Percentiles rank a stretch among this genome's conserved stretches.
These are phyloP conservation scores for Sturnus vulgaris DNA, from an alignment of 2,113 vertebrate genomes.

Conservation along the genomic window DNA sequence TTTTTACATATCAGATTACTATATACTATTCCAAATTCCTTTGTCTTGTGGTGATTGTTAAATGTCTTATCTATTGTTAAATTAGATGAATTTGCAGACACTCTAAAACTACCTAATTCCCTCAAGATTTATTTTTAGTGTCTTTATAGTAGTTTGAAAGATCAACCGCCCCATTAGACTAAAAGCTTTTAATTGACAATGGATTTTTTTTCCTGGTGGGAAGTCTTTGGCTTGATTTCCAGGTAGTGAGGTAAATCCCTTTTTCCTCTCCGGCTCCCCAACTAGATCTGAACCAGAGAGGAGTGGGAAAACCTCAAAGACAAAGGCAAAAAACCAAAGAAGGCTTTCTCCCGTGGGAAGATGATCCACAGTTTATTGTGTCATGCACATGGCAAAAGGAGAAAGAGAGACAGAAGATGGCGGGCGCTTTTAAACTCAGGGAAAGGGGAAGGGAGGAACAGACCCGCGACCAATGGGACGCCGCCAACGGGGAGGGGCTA, in stretches of 20 bases:
- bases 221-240: neutral
- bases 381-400: no score
- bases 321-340: no score
- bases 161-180: neutral
- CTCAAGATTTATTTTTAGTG: neutral
- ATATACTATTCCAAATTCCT: neutral
- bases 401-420: no score
- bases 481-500: no score
- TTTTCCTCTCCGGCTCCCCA: no score
- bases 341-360: no score
- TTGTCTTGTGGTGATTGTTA: slow-evolving; percentile 38
- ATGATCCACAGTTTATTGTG: no score
- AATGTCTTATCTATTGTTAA: slow-evolving; percentile 20
- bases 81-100: neutral
- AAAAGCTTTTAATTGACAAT: neutral
- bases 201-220: neutral
- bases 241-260: neutral
- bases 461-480: no score
- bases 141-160: neutral
- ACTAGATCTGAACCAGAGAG: no score
- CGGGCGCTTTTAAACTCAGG: no score
- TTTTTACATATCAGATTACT: slow-evolving; percentile 71
- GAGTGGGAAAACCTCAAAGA: no score
- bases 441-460: no score
- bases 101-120: neutral